Evolutionary conservation across 2,888 invertebrate species (phyloP), one percentile per base, ranked within the genome.

Genomic region (Acanthococcus lagerstroemiae): DNA sequence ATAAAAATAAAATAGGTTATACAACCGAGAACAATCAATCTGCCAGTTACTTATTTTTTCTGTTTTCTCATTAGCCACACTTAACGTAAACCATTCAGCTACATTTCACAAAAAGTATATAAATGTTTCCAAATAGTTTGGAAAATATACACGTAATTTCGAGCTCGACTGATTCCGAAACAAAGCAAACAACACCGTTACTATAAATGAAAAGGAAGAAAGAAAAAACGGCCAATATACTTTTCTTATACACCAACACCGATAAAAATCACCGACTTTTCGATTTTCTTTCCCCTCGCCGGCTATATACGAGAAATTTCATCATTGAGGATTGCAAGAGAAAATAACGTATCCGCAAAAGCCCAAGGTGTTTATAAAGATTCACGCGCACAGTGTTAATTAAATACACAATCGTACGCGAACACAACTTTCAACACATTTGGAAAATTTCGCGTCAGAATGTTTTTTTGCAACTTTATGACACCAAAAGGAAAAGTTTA

Each of bases 261-360:
- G 46, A 45, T 17, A 45, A n/a, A 45, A 21, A 22, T 9, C 52
- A 52, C 52, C 52, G 24, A 52, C 15, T 22, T 22, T 3, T 24
- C 15, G 52, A 5, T 48, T 24, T 52, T 24, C 24, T 15, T 22
- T 1, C 4, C 21, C 52, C 52, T 22, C 12, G 19, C 52, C 5
- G n/a, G 9, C 1, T 19, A 48, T 17, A 48, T 48, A 52, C 52
- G 52, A 52, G 52, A 6, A 6, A 37, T 45, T 52, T 6, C 22
- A 52, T 52, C 12, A 19, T 17, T 50, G 60, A 61, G 60, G 60
- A 61, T 61, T 50, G 30, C 50, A 19, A 61, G 60, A 61, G 60
- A 61, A 61, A 61, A 61, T 61, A 61, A 61, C 27, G 30, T 46
- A 61, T 61, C 60, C 60, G 60, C 60, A 61, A 61, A 61, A 61